Evolutionary conservation across 2,888 invertebrate genomes (phyloP).

Genomic region (Ormyrus thymus): DNA sequence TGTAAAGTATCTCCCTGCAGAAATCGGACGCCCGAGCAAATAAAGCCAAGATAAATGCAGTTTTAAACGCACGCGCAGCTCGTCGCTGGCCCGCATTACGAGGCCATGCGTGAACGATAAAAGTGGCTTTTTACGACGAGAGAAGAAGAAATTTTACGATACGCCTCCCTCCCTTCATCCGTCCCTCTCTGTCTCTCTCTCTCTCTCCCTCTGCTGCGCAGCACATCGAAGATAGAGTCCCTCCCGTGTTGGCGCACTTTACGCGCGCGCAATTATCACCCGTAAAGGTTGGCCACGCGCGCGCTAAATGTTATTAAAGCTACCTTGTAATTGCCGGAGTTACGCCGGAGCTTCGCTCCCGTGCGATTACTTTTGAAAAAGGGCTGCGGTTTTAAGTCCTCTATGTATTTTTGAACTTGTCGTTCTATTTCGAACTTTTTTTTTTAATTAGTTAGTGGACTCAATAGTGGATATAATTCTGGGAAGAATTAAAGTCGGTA

Average conservation of each 20-base stretch:
- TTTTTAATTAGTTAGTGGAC: too few relatives aligned
- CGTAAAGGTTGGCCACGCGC: not conserved
- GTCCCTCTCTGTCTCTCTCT: too few relatives aligned
- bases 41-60: slow-evolving; percentile 18
- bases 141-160: slow-evolving; percentile 46
- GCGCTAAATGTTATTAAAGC: slow-evolving; percentile 28
- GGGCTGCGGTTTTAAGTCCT: not conserved
- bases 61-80: not conserved
- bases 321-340: slow-evolving; percentile 15
- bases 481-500: too few relatives aligned
- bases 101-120: slow-evolving; percentile 28
- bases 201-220: too few relatives aligned
- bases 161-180: not conserved
- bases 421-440: too few relatives aligned
- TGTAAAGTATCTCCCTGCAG: not conserved
- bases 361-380: slow-evolving; percentile 13
- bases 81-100: not conserved
- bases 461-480: too few relatives aligned
- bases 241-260: slow-evolving; percentile 25
- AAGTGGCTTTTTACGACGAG: slow-evolving; percentile 39
- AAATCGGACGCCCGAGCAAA: slow-evolving; percentile 3
- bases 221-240: too few relatives aligned
- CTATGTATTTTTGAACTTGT: not conserved
- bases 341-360: not conserved
- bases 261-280: slow-evolving; percentile 26